Evolutionary conservation across 1,140 invertebrate genomes (phyloP).

Genomic region (Nymphalis io): DNA sequence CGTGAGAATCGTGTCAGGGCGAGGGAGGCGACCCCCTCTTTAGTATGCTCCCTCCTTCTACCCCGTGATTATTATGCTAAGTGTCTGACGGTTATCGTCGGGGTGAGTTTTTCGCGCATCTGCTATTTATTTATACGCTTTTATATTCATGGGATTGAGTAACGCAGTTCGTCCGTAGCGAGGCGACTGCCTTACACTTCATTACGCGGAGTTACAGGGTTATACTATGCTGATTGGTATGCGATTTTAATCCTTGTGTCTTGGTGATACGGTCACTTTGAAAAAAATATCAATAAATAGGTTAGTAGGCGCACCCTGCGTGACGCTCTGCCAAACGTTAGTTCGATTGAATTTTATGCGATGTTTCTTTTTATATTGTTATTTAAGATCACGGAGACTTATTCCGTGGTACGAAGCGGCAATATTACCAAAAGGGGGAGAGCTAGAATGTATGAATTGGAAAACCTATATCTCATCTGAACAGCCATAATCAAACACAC

Average conservation of each 20-base stretch:
- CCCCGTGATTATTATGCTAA: conserved; percentile 78
- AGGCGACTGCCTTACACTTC: conserved; percentile 71
- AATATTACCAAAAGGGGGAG: conserved; percentile 6
- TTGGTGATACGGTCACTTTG: conserved; percentile 36
- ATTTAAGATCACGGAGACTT: conserved; percentile 32
- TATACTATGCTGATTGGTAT: conserved; percentile 32
- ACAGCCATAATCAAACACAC: background rate
- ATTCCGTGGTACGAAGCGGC: conserved; percentile 12
- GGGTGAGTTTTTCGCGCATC: conserved; percentile 79
- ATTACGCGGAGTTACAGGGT: conserved; percentile 64
- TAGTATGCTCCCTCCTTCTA: conserved; percentile 33
- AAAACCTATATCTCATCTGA: background rate
- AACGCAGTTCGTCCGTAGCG: conserved; percentile 58
- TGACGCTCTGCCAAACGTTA: conserved; percentile 60
- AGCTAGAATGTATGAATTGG: background rate
- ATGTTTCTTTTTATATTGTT: conserved; percentile 44
- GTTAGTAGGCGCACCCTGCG: conserved; percentile 67
- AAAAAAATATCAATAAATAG: conserved; percentile 46
- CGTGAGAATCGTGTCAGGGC: conserved; percentile 78
- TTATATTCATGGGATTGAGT: conserved; percentile 75
- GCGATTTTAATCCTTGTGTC: conserved; percentile 42
- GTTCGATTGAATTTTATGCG: conserved; percentile 68
- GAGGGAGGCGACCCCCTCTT: conserved; percentile 49
- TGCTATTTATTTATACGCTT: conserved; percentile 80
- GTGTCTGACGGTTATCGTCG: conserved; percentile 65